Evolutionary conservation across 2,797 vertebrate genomes (phyloP).

Genomic region (Phoebastria nigripes): DNA sequence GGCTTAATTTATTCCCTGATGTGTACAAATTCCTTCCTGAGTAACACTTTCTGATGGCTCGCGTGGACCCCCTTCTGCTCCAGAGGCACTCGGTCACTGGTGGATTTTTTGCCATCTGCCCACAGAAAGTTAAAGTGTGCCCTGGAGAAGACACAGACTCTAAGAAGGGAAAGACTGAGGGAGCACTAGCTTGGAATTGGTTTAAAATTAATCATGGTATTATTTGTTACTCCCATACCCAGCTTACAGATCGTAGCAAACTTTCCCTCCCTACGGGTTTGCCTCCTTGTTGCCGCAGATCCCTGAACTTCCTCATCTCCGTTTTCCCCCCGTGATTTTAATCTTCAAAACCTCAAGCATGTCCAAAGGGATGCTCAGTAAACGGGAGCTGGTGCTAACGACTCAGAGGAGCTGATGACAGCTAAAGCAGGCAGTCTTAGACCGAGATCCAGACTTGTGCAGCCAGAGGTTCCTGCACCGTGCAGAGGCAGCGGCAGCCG

Average conservation of each 20-base stretch:
- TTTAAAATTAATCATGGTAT: neutral
- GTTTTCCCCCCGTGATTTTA: fast-evolving
- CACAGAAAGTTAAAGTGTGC: neutral
- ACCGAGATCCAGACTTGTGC: fast-evolving
- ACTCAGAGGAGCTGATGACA: neutral
- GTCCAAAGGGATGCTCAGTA: neutral
- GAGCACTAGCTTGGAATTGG: neutral
- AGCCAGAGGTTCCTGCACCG: neutral
- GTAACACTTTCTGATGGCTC: fast-evolving
- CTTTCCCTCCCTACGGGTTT: neutral
- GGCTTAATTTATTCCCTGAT: neutral
- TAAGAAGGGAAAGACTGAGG: neutral
- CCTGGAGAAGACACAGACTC: neutral
- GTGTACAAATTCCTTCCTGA: neutral
- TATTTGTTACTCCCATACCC: neutral
- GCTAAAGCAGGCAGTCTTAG: neutral
- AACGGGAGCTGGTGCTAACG: neutral
- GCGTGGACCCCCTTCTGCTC: fast-evolving
- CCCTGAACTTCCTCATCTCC: neutral
- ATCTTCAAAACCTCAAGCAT: neutral
- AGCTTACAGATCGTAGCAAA: neutral
- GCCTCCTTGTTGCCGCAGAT: neutral
- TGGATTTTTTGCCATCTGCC: neutral
- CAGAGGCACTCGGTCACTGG: fast-evolving
- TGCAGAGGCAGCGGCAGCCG: neutral